phyloP scores from a whole-genome alignment of 2,113 vertebrate species.

The Cyphomyrus discorhynchus region DNA sequence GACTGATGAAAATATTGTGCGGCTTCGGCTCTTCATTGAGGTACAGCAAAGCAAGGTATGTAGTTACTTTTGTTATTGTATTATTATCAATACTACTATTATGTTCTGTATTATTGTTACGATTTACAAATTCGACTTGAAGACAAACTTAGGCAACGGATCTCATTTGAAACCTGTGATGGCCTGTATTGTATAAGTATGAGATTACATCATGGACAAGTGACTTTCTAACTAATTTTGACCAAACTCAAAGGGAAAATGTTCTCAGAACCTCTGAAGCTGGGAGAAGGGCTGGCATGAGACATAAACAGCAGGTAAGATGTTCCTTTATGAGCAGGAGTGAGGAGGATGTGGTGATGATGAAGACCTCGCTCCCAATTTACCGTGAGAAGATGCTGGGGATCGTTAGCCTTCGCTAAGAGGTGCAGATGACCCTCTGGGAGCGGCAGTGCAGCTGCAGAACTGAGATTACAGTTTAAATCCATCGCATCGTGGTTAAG shows the following conservation, averaged over 20 bases:
- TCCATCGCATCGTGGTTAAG: background rate
- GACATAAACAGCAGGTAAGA: background rate
- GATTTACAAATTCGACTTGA: background rate
- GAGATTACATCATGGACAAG: background rate
- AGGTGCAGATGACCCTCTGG: background rate
- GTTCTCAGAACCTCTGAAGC: background rate
- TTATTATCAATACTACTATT: background rate
- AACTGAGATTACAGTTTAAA: conserved; percentile 14
- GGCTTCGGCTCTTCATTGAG: background rate
- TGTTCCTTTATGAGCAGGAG: background rate
- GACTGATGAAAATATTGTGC: background rate
- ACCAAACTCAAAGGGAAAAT: background rate
- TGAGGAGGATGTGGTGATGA: background rate
- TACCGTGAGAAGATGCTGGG: background rate
- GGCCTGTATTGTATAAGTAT: background rate
- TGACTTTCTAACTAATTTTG: background rate
- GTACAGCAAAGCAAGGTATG: background rate
- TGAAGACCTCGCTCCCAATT: background rate
- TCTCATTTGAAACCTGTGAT: background rate
- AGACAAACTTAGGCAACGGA: background rate
- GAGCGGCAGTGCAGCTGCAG: conserved; percentile 1
- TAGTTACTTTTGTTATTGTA: background rate
- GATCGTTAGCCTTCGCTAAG: background rate
- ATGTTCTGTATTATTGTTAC: background rate
- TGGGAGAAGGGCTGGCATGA: background rate